Evolutionary conservation across 2,888 invertebrate species (phyloP).

Genomic region (Ganaspis brasiliensis): DNA sequence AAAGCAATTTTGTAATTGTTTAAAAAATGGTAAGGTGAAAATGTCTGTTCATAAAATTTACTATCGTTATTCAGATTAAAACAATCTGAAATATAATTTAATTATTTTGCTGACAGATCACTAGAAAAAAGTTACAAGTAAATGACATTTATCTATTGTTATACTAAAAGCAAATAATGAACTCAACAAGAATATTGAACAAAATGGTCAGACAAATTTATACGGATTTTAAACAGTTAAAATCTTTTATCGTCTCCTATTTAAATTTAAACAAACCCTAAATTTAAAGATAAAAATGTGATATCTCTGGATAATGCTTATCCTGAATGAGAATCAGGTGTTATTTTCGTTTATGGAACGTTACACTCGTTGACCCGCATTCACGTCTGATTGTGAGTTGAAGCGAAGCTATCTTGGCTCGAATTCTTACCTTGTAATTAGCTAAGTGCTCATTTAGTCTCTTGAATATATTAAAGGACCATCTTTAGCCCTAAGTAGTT

Average conservation of each 20-base stretch:
- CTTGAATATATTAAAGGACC: conserved; percentile 13
- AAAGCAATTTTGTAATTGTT: no score
- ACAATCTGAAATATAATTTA: no score
- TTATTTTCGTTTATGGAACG: conserved; percentile 19
- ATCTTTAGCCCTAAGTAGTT: not conserved
- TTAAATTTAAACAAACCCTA: not conserved
- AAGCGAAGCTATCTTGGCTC: conserved; percentile 14
- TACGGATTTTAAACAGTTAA: no score
- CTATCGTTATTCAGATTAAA: no score
- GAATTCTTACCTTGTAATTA: conserved; percentile 33
- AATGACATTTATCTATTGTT: no score
- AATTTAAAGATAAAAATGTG: not conserved
- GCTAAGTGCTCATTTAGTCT: conserved; percentile 25
- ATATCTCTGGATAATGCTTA: not conserved
- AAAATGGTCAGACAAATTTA: no score
- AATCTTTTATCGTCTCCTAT: not conserved
- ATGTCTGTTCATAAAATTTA: no score
- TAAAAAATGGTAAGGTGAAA: no score
- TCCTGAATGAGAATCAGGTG: not conserved
- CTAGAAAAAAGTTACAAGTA: no score
- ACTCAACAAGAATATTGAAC: no score
- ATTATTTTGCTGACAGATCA: no score
- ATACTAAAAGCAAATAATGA: no score
- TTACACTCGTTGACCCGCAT: not conserved
- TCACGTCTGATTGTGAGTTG: conserved; percentile 7